Evolutionary conservation across 2,113 vertebrate species (phyloP), one percentile per base, ranked within the genome.

Genomic region (Planiliza haematocheilus): DNA sequence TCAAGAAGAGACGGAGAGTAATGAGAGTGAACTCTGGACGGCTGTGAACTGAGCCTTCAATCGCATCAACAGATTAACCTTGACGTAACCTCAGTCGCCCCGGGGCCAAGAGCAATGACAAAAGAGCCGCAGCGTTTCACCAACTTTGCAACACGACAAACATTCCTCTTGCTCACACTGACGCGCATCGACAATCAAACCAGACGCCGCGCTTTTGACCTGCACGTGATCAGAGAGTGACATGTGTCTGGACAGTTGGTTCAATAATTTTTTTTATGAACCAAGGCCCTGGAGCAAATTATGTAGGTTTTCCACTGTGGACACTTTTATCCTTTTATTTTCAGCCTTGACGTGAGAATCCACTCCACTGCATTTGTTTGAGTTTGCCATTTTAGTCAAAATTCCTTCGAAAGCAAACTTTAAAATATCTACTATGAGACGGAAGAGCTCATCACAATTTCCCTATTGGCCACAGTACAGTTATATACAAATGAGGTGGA

Each of bases 61-160:
- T 67, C 7, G 7, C 57, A 62, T 49, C 12, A 59, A 43, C 57
- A 42, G n/a, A 69, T 69, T 59, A 50, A 76, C 74, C 62, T 39
- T 0, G 2, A 56, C 24, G 7, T 38, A 2, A 67, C 50, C 46
- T 39, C n/a, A 1, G 11, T 2, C 12, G 7, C 17, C 7, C 65
- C 58, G 5, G 60, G 8, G 8, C 12, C 30, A 34, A 51, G 45
- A 48, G 12, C 16, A 1, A 8, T 60, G 21, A 71, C 7, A 55
- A 38, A 71, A 77, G 48, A 24, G 10, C 1, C 4, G 7, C n/a
- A 10, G 14, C 14, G 10, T 57, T 71, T 65, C 45, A 16, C 2
- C 6, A 50, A 34, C 45, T 16, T 43, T 56, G 50, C 37, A 4
- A 77, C 55, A 64, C 10, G 14, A 55, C n/a, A 17, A 39, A 9